Evolutionary conservation across 2,113 vertebrate species (phyloP), one percentile per base, ranked within the genome.

Genomic region (Excalfactoria chinensis): DNA sequence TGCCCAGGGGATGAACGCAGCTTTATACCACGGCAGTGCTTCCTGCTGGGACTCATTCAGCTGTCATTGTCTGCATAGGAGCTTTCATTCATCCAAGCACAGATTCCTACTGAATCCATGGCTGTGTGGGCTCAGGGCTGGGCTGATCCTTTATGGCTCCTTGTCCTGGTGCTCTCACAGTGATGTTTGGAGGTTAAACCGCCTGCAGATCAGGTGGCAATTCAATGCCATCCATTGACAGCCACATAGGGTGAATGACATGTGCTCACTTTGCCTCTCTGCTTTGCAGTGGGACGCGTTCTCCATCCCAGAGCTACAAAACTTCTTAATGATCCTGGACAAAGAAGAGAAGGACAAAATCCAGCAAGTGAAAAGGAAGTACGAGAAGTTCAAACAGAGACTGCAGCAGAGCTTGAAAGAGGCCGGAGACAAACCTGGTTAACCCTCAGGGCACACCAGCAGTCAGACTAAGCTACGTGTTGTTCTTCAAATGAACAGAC

Each of bases 291-390:
- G 99, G 99, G 98, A 99, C 2, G 99, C 98, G 0, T 99, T 99
- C 97, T 99, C 99, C 28, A 98, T 99, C 86, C 99, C 99, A 0
- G 99, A 99, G 96, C 98, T 99, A 41, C 98, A 99, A 95, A 99
- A 99, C 97, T 99, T 99, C 97, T 94, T 99, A 92, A 97, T 98
- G 10, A 99, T 99, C 93, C 97, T 99, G 97, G 97, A 97, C 83
- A 99, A 98, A 67, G 99, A 99, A 77, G 99, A 99, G 92, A 95
- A 97, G 13, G 99, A 99, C 73, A 99, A 99, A 56, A 95, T 99
- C 72, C 98, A 98, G 28, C 97, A 98, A 78, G 98, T 99, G 86
- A 96, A 98, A 83, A 98, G 98, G 86, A 99, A 98, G 93, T 99
- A 99, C 0, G 23, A 88, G 62, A 87, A 81, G 68, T 99, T 99